phyloP scores from a whole-genome alignment of 2,113 vertebrate species.

The Oenanthe melanoleuca region DNA sequence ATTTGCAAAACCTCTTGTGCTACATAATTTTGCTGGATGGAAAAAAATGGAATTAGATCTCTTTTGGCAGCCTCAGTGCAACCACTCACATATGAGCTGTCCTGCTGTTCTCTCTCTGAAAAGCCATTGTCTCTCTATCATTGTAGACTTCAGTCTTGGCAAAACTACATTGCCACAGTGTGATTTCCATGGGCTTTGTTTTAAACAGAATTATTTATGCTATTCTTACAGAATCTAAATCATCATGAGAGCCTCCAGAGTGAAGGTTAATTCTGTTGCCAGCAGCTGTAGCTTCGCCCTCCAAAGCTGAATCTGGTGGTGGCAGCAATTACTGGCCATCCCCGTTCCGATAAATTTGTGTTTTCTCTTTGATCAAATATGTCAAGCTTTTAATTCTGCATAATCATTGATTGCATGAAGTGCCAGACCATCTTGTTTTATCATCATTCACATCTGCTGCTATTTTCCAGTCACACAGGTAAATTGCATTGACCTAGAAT shows the following conservation, averaged over 20 bases:
- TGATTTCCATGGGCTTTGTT: constrained; percentile 48
- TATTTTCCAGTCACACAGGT: constrained; percentile 21
- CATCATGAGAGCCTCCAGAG: constrained; percentile 22
- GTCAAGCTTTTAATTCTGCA: constrained; percentile 61
- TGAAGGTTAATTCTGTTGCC: constrained; percentile 52
- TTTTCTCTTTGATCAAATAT: constrained; percentile 57
- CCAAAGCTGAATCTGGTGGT: background rate
- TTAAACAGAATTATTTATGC: constrained; percentile 62
- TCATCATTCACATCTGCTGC: constrained; percentile 54
- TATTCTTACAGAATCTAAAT: constrained; percentile 52
- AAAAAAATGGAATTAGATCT: constrained; percentile 42
- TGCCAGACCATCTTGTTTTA: constrained; percentile 54
- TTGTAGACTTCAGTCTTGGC: constrained; percentile 46
- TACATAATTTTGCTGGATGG: constrained; percentile 39
- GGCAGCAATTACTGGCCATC: constrained; percentile 13
- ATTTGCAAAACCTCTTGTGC: constrained; percentile 37
- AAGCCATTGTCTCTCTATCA: constrained; percentile 27
- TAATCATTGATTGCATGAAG: background rate
- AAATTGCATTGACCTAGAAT: constrained; percentile 16
- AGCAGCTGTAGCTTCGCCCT: background rate
- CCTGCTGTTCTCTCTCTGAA: constrained; percentile 44
- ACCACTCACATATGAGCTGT: constrained; percentile 28
- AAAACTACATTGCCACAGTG: constrained; percentile 14
- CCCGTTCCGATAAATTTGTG: constrained; percentile 3
- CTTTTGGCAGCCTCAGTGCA: constrained; percentile 32